These are phyloP conservation scores for Melanaphis sacchari DNA, from an alignment of 1,140 invertebrate genomes.

Conservation along the genomic window DNA sequence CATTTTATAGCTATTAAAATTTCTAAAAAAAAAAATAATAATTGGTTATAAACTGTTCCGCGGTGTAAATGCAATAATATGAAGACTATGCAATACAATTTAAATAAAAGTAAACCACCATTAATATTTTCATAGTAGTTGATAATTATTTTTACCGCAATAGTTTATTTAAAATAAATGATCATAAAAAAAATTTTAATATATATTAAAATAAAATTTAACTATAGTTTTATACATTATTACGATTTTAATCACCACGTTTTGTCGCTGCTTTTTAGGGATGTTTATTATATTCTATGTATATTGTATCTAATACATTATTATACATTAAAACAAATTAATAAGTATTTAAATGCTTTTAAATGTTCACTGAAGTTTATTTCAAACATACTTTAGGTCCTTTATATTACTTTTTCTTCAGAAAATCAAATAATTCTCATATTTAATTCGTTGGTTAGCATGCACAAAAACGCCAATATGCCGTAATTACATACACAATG, in stretches of 20 bases:
- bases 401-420: not conserved
- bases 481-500: not conserved
- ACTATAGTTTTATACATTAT: not conserved
- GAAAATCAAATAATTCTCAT: not conserved
- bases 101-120: not conserved
- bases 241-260: not conserved
- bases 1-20: not conserved
- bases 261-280: not conserved
- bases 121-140: no score
- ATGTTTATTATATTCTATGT: not conserved
- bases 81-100: not conserved
- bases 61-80: not conserved
- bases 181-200: not conserved
- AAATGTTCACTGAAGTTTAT: not conserved
- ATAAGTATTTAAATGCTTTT: not conserved
- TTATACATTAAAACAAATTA: no score
- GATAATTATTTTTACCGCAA: no score
- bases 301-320: not conserved
- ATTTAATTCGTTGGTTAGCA: not conserved
- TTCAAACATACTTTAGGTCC: not conserved
- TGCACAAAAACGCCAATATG: not conserved
- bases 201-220: not conserved
- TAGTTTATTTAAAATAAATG: no score
- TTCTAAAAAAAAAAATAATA: not conserved
- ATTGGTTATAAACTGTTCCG: not conserved